Conservation (phyloP, 2,113 vertebrate genomes). For the Phylloscopus whistleri region DNA sequence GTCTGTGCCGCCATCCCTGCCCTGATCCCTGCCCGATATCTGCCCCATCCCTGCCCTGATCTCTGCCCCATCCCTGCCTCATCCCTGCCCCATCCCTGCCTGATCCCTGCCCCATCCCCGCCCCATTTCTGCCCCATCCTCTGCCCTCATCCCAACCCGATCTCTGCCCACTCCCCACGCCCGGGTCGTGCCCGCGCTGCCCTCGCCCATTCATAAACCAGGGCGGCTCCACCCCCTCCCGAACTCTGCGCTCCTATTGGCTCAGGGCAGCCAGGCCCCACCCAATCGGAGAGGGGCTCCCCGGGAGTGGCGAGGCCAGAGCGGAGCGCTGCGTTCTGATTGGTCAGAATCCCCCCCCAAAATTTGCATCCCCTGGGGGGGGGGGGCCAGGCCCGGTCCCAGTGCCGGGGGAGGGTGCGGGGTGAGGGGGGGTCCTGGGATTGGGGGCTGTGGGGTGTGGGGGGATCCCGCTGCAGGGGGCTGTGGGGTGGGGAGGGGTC, state of each 20-base stretch:
- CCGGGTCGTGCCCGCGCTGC: not conserved
- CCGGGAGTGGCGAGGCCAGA: fast-evolving
- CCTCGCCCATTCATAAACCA: not conserved
- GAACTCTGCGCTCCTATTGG: not conserved
- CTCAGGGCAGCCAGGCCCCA: fast-evolving
- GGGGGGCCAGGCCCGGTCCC: not conserved
- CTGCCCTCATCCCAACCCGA: no score
- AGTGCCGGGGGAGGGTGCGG: not conserved
- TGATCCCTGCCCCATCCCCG: no score
- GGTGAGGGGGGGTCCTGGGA: not conserved
- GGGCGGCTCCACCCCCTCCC: not conserved
- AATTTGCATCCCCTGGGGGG: fast-evolving
- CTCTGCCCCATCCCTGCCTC: fast-evolving
- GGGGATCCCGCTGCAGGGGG: not conserved
- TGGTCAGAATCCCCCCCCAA: not conserved
- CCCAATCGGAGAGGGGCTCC: not conserved
- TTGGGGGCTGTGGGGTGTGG: no score
- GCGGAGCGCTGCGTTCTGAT: not conserved
- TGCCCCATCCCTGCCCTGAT: fast-evolving
- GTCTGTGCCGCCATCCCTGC: not conserved
- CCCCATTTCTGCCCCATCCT: no score
- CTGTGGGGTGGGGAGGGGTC: not conserved
- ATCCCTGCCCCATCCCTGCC: no score
- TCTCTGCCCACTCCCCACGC: not conserved
- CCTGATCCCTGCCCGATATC: no score